Evolutionary conservation across 2,888 invertebrate species (phyloP), one percentile per base, ranked within the genome.

Genomic region (Zaprionus bogoriensis): DNA sequence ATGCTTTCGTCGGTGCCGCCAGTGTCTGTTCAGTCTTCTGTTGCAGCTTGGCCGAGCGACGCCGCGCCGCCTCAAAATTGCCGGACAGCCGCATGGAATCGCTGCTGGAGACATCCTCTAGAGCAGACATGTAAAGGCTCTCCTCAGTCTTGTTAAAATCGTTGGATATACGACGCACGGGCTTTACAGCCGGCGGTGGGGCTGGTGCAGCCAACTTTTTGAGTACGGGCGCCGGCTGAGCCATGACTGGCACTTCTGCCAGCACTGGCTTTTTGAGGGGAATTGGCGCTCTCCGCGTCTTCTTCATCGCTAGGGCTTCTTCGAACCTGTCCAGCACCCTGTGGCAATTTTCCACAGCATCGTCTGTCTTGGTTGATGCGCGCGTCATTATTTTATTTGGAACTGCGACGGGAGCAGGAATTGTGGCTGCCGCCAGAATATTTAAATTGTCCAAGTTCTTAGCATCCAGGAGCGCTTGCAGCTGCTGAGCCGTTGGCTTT

Each of bases 101-200:
- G 39, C 80, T 74, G 19, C 77, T 86, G 28, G 90, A 90, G 14
- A 93, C 92, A 67, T 94, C 95, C 87, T 96, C 96, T 77, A 95
- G 91, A 3, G 96, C 96, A 63, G 96, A 95, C 88, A 94, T 92
- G 81, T 96, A 96, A 28, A 96, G 91, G 19, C 95, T 95, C 38
- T 95, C 95, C 77, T 95, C 95, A 82, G 94, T 94, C 91, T 93
- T 94, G 86, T 94, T 94, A 67, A 95, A 95, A 50, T 94, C 93
- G 91, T 94, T 94, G 86, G 95, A 95, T 55, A 93, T 91, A 59
- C 92, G 91, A 0, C 91, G 91, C 6, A 92, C 92, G 28, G 92
- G 84, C 68, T 88, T 89, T 41, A 91, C 91, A 59, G 89, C 91
- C 22, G 91, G 91, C 64, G 66, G 91, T 90, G 45, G 90, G 88